Percentiles rank a stretch among this genome's conserved stretches.
Conservation (phyloP, 2,113 vertebrate species). For the Entosphenus tridentatus region DNA sequence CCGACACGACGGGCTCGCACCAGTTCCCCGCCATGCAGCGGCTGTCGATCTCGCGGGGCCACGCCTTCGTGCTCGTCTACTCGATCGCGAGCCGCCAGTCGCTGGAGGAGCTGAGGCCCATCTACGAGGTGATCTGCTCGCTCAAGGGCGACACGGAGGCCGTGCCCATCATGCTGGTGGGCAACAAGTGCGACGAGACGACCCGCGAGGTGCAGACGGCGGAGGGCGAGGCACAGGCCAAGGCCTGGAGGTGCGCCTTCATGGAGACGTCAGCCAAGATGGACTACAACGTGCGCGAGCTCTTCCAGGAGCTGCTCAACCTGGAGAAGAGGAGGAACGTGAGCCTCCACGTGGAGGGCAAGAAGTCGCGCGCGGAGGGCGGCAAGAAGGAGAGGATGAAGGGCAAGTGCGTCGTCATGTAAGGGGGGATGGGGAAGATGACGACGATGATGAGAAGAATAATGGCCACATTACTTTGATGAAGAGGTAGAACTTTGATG, state of each 20-base stretch:
- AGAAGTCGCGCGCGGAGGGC: slow-evolving; percentile 23
- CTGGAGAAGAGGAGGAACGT: slow-evolving; percentile 23
- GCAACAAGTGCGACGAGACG: slow-evolving; percentile 23
- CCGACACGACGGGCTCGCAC: slow-evolving; percentile 30
- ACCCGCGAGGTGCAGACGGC: slow-evolving; percentile 20
- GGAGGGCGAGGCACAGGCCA: slow-evolving; percentile 22
- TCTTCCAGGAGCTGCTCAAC: slow-evolving; percentile 27
- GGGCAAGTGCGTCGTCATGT: slow-evolving; percentile 28
- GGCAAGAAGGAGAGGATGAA: slow-evolving; percentile 22
- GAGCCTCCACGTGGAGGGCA: slow-evolving; percentile 20
- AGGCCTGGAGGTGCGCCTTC: slow-evolving; percentile 30
- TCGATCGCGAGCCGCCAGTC: slow-evolving; percentile 26
- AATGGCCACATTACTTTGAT: too few relatives aligned
- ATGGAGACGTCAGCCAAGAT: slow-evolving; percentile 28
- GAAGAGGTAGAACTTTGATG: too few relatives aligned
- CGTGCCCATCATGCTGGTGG: slow-evolving; percentile 24
- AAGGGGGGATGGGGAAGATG: slow-evolving; percentile 8
- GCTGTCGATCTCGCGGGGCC: slow-evolving; percentile 28
- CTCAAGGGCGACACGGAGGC: slow-evolving; percentile 24
- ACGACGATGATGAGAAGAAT: not conserved
- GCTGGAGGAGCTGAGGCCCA: slow-evolving; percentile 26
- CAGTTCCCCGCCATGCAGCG: slow-evolving; percentile 36
- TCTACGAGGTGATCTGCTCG: slow-evolving; percentile 27
- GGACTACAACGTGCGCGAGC: slow-evolving; percentile 27
- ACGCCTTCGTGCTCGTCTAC: slow-evolving; percentile 30